Base-by-base conservation (phyloP, 2,888 invertebrate species). In the Pilophorus perplexus region DNA sequence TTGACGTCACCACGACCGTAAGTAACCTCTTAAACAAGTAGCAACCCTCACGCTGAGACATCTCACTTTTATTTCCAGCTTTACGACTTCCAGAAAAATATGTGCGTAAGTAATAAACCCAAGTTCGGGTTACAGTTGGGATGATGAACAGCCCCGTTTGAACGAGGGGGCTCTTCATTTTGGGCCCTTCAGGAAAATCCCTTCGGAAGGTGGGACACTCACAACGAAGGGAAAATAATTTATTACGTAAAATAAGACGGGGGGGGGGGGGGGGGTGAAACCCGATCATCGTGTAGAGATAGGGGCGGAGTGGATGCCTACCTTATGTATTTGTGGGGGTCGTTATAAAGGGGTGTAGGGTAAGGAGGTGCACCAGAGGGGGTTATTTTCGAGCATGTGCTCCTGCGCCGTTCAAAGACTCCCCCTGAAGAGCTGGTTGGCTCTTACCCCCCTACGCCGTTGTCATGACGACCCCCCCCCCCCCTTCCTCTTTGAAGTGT, bases 391-490 rank as follows among this genome's bases (percentile, higher is more conserved):
- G 33, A 33, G 33, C 10, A 28, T 52, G 18, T 10, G 3, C 52
- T 28, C 27, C 52, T 18, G 1, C n/a, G 3, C 12, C 33, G 33
- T 12, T 33, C 12, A 33, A n/a, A n/a, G n/a, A n/a, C n/a, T n/a
- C 33, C 33, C 33, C 33, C 12, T 33, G 33, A 33, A 33, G 12
- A n/a, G n/a, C n/a, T n/a, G n/a, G n/a, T n/a, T n/a, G n/a, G n/a
- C n/a, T n/a, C n/a, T n/a, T n/a, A n/a, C 42, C 42, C 2, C 42
- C 42, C 14, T 6, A 12, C 52, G 28, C 52, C 14, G 52, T 52
- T 16, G 52, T 52, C 52, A 52, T 42, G 59, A 59, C 40, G 18
- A 59, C 59, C n/a, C 12, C 4, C 25, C 6, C 55, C 55, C 20
- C 38, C 8, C 54, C 33, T 20, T 3, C 37, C 3, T 12, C 2